Conservation (phyloP, 2,888 invertebrate species). For the Polyommatus icarus region DNA sequence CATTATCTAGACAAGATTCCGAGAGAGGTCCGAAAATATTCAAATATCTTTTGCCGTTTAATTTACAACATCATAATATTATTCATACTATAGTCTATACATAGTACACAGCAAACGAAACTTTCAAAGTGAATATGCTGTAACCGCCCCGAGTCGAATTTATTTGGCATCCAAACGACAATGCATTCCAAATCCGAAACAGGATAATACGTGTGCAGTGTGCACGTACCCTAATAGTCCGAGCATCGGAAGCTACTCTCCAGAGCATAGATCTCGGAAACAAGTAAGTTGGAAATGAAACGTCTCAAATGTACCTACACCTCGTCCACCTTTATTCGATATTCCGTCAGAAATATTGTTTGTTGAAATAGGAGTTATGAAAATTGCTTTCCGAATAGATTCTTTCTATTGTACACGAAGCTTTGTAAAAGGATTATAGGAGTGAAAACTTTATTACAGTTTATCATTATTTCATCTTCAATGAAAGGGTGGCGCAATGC, state of each 20-base stretch:
- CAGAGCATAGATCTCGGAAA: slow-evolving; percentile 28
- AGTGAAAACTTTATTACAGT: slow-evolving; percentile 27
- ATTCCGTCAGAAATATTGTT: slow-evolving; percentile 28
- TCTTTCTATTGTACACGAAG: slow-evolving; percentile 29
- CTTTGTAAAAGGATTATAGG: slow-evolving; percentile 31
- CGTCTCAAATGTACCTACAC: slow-evolving; percentile 31
- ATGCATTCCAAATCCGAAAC: slow-evolving; percentile 9
- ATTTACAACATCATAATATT: not conserved
- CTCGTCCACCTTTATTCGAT: slow-evolving; percentile 28
- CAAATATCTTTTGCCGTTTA: not conserved
- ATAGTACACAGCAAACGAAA: not conserved
- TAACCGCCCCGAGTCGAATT: slow-evolving; percentile 1
- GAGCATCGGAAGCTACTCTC: slow-evolving; percentile 30
- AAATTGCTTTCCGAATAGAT: slow-evolving; percentile 31
- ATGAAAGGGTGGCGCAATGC: slow-evolving; percentile 25
- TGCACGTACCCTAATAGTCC: slow-evolving; percentile 30
- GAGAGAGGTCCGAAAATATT: not conserved
- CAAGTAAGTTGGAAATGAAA: slow-evolving; percentile 24
- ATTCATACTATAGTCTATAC: not conserved
- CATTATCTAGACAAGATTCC: not conserved
- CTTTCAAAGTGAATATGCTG: not conserved
- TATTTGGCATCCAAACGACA: slow-evolving; percentile 16
- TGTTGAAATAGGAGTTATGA: slow-evolving; percentile 30
- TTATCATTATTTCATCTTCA: slow-evolving; percentile 27
- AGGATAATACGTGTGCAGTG: slow-evolving; percentile 14